Evolutionary conservation across 2,797 vertebrate genomes (phyloP).

Genomic region (Melanotaenia boesemani): DNA sequence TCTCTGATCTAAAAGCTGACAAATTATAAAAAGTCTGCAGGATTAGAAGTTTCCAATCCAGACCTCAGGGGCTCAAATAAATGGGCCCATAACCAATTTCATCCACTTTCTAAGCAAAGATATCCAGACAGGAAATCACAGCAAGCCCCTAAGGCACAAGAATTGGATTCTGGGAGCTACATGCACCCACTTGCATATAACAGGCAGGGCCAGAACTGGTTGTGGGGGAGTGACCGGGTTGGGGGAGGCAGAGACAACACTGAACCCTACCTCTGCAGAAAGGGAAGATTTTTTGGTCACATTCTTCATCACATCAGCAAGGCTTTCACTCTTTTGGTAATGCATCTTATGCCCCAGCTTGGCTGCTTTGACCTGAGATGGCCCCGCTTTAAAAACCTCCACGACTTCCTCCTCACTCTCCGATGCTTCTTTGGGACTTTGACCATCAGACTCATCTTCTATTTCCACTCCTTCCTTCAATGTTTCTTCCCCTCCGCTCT

Average conservation of each 20-base stretch:
- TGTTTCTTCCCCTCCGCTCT: conserved; percentile 36
- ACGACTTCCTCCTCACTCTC: conserved; percentile 55
- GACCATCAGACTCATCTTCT: conserved; percentile 32
- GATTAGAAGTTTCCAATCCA: conserved; percentile 58
- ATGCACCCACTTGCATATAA: conserved; percentile 44
- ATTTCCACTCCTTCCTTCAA: conserved; percentile 27
- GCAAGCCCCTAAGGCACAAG: conserved; percentile 62
- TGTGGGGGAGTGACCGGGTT: not conserved
- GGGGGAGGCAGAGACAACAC: conserved; percentile 47
- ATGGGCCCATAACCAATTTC: conserved; percentile 13
- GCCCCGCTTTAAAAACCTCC: conserved; percentile 35
- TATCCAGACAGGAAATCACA: conserved; percentile 19
- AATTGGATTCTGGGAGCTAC: conserved; percentile 49
- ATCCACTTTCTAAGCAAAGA: conserved; percentile 1
- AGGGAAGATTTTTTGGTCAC: conserved; percentile 37
- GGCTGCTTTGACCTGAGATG: conserved; percentile 9
- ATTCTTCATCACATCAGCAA: conserved; percentile 37
- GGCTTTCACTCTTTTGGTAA: conserved; percentile 25
- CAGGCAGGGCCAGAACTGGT: conserved; percentile 15
- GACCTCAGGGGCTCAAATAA: conserved; percentile 65
- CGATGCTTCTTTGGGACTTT: conserved; percentile 2
- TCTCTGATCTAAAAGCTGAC: conserved; percentile 24
- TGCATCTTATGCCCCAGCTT: not conserved
- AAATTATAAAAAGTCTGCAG: conserved; percentile 4
- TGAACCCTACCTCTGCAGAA: conserved; percentile 75